Percentiles rank a stretch among this genome's conserved stretches.
phyloP scores from a whole-genome alignment of 2,888 invertebrate species.

The Xestia ashworthii region DNA sequence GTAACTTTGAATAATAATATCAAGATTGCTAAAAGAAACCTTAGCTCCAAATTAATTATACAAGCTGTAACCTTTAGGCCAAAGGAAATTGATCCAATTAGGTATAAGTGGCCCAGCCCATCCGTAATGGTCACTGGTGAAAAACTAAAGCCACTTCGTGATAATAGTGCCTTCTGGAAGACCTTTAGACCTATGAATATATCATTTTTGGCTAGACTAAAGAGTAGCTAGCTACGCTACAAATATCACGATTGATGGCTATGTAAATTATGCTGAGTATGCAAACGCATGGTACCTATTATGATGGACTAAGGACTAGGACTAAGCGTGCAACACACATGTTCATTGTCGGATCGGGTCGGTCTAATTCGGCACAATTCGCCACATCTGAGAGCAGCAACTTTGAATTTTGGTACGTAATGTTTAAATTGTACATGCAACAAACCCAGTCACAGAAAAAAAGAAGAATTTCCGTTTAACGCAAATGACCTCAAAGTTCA shows the following conservation, averaged over 20 bases:
- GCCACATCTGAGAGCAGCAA: neutral
- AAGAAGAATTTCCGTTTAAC: neutral
- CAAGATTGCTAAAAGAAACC: neutral
- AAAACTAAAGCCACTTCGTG: constrained; percentile 14
- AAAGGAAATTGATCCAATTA: constrained; percentile 36
- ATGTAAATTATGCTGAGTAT: constrained; percentile 7
- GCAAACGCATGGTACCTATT: neutral
- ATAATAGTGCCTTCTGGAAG: neutral
- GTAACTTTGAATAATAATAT: neutral
- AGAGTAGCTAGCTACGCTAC: neutral
- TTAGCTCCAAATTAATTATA: neutral
- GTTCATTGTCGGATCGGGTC: neutral
- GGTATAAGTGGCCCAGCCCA: constrained; percentile 26
- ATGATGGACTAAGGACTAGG: neutral
- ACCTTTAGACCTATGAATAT: neutral
- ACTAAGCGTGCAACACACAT: neutral
- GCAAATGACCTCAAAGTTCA: neutral
- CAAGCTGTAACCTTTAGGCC: neutral
- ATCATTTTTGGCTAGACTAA: neutral
- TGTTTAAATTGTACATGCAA: neutral
- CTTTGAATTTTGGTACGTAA: neutral
- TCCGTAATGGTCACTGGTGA: constrained; percentile 3
- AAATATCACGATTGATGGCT: neutral
- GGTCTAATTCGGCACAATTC: neutral
- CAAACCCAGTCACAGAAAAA: neutral